Percentiles rank a stretch among this genome's conserved stretches.
Conservation (phyloP, 1,140 invertebrate genomes). For the Ceratosolen solmsi region DNA sequence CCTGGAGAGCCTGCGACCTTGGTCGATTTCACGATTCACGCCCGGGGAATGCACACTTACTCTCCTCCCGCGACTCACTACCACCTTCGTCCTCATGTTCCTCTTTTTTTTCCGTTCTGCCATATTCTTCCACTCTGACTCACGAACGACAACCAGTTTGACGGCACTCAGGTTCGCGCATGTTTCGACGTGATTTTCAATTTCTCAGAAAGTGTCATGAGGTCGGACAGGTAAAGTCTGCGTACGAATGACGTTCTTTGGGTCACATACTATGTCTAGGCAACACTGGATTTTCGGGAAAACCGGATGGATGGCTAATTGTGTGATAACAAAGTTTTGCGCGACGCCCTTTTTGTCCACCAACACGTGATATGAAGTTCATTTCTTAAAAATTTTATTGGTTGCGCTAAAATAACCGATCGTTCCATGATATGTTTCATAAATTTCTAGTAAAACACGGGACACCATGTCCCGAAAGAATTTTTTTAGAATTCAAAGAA, state of each 20-base stretch:
- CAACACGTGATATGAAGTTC: too few species aligned
- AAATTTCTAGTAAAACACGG: too few species aligned
- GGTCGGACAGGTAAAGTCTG: background rate
- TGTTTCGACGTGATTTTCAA: slow-evolving; percentile 3
- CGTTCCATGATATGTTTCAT: too few species aligned
- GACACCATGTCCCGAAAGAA: background rate
- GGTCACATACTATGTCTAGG: background rate
- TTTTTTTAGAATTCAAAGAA: background rate
- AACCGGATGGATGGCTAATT: too few species aligned
- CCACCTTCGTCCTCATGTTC: background rate
- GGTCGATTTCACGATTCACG: slow-evolving; percentile 57
- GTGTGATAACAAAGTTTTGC: too few species aligned
- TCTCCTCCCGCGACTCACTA: slow-evolving; percentile 17
- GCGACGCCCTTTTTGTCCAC: too few species aligned
- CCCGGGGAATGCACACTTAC: slow-evolving; percentile 51
- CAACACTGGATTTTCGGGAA: too few species aligned
- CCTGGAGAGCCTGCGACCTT: slow-evolving; percentile 40
- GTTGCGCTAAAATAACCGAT: too few species aligned
- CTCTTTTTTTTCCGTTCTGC: background rate
- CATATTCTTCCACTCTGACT: background rate
- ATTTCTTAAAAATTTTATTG: too few species aligned
- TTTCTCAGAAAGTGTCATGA: slow-evolving; percentile 13
- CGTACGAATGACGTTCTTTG: background rate
- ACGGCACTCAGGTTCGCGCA: background rate
- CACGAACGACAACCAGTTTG: background rate